Conservation (phyloP, 2,113 vertebrate genomes). For the Polypterus senegalus region DNA sequence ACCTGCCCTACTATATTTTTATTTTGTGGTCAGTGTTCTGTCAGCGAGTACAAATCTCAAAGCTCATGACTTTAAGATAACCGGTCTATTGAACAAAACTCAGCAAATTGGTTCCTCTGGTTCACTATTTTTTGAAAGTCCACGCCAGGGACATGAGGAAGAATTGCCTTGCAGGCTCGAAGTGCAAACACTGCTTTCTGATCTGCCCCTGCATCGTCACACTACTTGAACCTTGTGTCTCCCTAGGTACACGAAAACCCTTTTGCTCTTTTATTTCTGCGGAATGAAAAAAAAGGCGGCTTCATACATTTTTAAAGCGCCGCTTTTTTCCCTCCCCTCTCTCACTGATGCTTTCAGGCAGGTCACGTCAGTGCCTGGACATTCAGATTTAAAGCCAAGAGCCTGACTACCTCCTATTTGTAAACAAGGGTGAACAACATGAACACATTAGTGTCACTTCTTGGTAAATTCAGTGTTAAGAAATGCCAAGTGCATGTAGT, state of each 20-base stretch:
- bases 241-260: conserved; percentile 59
- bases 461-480: conserved; percentile 51
- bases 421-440: conserved; percentile 57
- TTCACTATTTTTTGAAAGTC: conserved; percentile 55
- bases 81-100: conserved; percentile 62
- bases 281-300: conserved; percentile 49
- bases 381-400: conserved; percentile 37
- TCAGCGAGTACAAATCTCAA: conserved; percentile 34
- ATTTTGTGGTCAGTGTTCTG: conserved; percentile 38
- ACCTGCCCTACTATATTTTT: conserved; percentile 48
- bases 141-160: conserved; percentile 56
- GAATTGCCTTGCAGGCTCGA: conserved; percentile 63
- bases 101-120: conserved; percentile 70
- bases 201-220: conserved; percentile 52
- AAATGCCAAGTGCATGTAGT: conserved; percentile 53
- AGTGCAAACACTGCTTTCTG: conserved; percentile 60
- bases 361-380: conserved; percentile 48
- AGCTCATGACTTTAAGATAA: conserved; percentile 30
- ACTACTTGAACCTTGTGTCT: conserved; percentile 66
- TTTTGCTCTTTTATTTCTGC: conserved; percentile 54
- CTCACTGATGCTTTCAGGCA: conserved; percentile 41
- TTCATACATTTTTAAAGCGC: conserved; percentile 71
- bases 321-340: conserved; percentile 30
- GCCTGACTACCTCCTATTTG: conserved; percentile 56
- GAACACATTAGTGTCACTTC: conserved; percentile 62